phyloP scores from a whole-genome alignment of 2,888 invertebrate genomes.

The Melipona bicolor region DNA sequence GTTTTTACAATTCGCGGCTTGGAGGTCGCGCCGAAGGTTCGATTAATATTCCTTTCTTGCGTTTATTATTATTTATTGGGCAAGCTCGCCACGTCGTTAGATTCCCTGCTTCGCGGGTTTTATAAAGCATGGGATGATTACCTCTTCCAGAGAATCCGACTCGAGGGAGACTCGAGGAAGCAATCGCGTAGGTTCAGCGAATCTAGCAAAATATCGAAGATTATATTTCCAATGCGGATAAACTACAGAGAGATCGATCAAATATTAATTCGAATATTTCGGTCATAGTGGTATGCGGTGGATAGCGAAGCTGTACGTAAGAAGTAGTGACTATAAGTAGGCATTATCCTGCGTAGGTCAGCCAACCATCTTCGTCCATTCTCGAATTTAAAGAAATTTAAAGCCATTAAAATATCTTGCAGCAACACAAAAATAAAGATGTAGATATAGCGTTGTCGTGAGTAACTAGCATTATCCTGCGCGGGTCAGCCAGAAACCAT shows the following conservation, averaged over 20 bases:
- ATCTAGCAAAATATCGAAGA: not conserved
- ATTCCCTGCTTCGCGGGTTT: not conserved
- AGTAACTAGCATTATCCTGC: too few species aligned
- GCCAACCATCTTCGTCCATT: not conserved
- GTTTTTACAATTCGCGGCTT: conserved; percentile 49
- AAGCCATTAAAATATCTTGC: too few species aligned
- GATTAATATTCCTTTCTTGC: conserved; percentile 37
- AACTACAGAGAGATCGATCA: not conserved
- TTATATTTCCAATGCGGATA: not conserved
- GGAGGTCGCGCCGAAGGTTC: conserved; percentile 39
- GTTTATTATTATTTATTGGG: not conserved
- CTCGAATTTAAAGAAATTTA: too few species aligned
- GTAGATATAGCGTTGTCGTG: too few species aligned
- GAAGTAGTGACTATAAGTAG: conserved; percentile 13
- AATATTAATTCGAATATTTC: not conserved
- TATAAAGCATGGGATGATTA: not conserved
- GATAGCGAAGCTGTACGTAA: not conserved
- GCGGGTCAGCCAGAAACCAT: too few species aligned
- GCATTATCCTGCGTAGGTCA: conserved; percentile 15
- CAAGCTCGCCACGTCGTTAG: conserved; percentile 16
- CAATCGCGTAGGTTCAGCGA: not conserved
- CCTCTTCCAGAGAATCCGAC: not conserved
- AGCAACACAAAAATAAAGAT: too few species aligned
- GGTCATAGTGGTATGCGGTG: not conserved
- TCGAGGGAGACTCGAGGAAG: not conserved